Evolutionary conservation across 2,888 invertebrate species (phyloP), one percentile per base, ranked within the genome.

Genomic region (Tinea trinotella): DNA sequence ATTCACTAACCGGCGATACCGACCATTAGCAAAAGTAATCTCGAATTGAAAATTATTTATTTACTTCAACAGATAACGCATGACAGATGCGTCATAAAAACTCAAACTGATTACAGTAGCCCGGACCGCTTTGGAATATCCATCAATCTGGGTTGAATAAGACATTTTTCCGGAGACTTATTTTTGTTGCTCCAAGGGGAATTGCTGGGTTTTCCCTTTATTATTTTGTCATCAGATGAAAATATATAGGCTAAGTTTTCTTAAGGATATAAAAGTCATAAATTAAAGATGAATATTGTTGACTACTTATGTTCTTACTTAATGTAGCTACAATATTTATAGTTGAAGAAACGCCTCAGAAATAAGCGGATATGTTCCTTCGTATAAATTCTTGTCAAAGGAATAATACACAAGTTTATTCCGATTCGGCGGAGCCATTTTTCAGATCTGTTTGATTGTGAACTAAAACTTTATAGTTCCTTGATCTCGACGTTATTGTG

Each of bases 141-240:
- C 22, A 50, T 50, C 50, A 50, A 50, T 50, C 50, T 50, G 7
- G 22, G 15, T 3, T 22, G 24, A 50, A 50, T 50, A 24, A 15
- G 50, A 50, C 50, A 50, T 50, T 50, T n/a, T 50, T 50, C 50
- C 50, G 50, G 24, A 13, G 13, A 22, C 24, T 50, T 50, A 50
- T 50, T 50, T 50, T 50, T 50, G 50, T 24, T 13, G 50, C 24
- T 20, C 50, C 24, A 24, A n/a, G 9, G 50, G 50, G 24, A 50
- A 50, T 50, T n/a, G 4, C 24, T 18, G 50, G 50, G 50, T 22
- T 19, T 40, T 50, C 22, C 50, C 24, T 50, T 50, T 50, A 50
- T 50, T 50, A 50, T 50, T 50, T 50, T 50, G 50, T 50, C 50
- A 24, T 50, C 50, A 50, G 50, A 50, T 50, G 50, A 24, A 24